A percentile compares a stretch with the other conserved stretches of the same genome.
Conservation (phyloP, 2,113 vertebrate genomes). For the Ictidomys tridecemlineatus region DNA sequence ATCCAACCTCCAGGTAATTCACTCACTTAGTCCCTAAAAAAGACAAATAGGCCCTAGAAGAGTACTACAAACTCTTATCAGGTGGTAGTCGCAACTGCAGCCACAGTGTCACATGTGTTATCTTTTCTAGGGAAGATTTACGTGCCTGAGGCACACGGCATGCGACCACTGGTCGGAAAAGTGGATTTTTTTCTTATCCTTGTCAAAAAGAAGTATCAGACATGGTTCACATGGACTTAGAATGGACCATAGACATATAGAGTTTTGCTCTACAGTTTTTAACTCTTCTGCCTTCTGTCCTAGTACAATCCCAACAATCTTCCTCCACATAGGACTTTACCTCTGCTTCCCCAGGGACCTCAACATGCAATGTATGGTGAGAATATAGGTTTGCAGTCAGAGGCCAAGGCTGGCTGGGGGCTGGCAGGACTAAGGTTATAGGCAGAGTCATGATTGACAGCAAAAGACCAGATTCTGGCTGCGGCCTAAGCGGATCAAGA, state of each 20-base stretch:
- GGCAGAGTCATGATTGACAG: neutral
- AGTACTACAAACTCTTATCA: neutral
- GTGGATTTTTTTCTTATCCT: neutral
- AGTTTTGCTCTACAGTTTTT: neutral
- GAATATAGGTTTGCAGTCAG: neutral
- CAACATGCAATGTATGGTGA: neutral
- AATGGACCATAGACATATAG: neutral
- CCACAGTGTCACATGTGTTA: neutral
- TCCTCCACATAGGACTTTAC: neutral
- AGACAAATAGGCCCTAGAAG: neutral
- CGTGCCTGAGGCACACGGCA: neutral
- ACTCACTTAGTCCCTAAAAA: neutral
- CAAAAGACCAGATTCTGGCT: neutral
- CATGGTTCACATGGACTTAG: neutral
- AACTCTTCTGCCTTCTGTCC: neutral
- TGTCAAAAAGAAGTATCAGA: slow-evolving; percentile 11
- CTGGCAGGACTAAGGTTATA: neutral
- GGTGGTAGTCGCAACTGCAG: neutral
- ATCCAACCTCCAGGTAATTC: neutral
- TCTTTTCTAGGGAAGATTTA: slow-evolving; percentile 5
- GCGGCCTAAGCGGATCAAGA: neutral
- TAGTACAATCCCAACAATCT: neutral
- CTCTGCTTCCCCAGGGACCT: neutral
- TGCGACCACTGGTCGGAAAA: neutral
- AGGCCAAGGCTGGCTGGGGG: neutral